A percentile compares a stretch with the other conserved stretches of the same genome.
Conservation (phyloP, 2,113 vertebrate genomes). For the Cyanoramphus novaezelandiae region DNA sequence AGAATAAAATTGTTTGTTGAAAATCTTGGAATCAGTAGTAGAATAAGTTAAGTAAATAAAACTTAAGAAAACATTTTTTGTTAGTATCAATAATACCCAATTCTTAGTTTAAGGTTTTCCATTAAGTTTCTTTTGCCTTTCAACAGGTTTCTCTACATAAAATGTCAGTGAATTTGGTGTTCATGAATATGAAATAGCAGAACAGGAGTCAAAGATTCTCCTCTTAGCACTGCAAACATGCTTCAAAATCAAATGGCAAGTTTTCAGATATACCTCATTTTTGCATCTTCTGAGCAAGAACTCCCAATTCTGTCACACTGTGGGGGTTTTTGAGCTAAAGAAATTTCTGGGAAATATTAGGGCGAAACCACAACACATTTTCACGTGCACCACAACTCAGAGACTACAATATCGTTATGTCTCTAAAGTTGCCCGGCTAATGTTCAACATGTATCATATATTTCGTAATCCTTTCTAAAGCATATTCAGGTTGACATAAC, state of each 20-base stretch:
- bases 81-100: background rate
- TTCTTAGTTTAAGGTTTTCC: background rate
- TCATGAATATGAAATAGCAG: constrained; percentile 16
- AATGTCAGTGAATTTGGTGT: constrained; percentile 9
- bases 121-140: constrained; percentile 39
- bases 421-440: background rate
- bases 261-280: background rate
- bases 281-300: background rate
- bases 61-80: constrained; percentile 22
- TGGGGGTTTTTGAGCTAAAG: background rate
- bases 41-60: constrained; percentile 26
- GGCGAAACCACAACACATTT: background rate
- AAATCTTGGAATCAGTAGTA: constrained; percentile 5
- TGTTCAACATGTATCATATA: accelerated
- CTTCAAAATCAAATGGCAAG: background rate
- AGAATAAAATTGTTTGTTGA: constrained; percentile 30
- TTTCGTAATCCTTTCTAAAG: background rate
- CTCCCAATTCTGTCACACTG: background rate
- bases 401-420: background rate
- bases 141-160: background rate
- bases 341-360: background rate
- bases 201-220: background rate
- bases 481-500: background rate
- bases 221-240: background rate
- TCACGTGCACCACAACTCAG: background rate